These are phyloP conservation scores for Antheraea assamensis DNA, from an alignment of 2,888 invertebrate species.

Conservation along the genomic window DNA sequence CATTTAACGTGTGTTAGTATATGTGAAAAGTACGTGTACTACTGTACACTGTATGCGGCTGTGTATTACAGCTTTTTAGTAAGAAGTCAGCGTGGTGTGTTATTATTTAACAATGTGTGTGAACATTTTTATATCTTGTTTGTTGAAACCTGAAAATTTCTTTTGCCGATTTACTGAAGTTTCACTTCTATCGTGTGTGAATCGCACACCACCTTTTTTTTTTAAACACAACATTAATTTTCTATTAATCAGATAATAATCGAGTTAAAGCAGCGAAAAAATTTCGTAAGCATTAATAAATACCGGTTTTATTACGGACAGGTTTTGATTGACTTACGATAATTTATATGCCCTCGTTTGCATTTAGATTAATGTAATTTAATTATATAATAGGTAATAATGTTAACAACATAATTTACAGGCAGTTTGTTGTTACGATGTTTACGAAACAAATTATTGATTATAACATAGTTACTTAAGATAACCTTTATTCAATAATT, in stretches of 20 bases:
- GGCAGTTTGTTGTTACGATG: not conserved
- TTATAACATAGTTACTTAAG: constrained; percentile 2
- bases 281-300: not conserved
- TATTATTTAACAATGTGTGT: too few relatives aligned
- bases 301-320: not conserved
- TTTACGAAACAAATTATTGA: not conserved
- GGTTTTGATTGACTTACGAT: not conserved
- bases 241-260: not conserved
- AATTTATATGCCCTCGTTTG: not conserved
- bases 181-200: too few relatives aligned
- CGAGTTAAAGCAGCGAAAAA: not conserved
- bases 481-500: not conserved
- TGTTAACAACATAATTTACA: not conserved
- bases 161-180: too few relatives aligned
- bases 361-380: constrained; percentile 5
- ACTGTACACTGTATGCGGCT: too few relatives aligned
- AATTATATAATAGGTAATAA: not conserved
- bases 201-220: too few relatives aligned
- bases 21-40: too few relatives aligned
- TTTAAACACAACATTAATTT: too few relatives aligned
- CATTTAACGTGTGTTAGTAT: too few relatives aligned
- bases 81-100: too few relatives aligned
- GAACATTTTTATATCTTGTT: too few relatives aligned
- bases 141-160: too few relatives aligned
- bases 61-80: too few relatives aligned